phyloP scores from a whole-genome alignment of 2,113 vertebrate species.

The Zapornia atra region DNA sequence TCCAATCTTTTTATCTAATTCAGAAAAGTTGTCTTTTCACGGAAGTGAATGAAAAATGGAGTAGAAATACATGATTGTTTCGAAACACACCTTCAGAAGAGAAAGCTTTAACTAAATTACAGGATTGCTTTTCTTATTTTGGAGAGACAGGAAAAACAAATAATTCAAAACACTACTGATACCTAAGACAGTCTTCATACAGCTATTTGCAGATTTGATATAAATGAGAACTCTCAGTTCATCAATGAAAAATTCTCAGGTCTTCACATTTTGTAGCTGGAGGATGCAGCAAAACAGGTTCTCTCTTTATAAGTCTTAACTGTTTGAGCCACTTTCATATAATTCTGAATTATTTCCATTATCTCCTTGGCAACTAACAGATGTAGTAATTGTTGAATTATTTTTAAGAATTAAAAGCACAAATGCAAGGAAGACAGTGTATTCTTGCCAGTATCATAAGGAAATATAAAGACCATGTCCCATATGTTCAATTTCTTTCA shows the following conservation, averaged over 20 bases:
- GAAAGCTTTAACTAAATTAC: neutral
- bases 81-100: neutral
- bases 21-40: neutral
- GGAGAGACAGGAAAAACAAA: neutral
- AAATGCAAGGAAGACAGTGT: neutral
- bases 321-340: neutral
- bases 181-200: neutral
- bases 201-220: neutral
- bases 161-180: neutral
- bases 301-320: neutral
- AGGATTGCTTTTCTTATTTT: neutral
- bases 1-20: neutral
- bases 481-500: neutral
- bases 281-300: neutral
- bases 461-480: neutral
- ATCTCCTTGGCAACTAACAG: neutral
- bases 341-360: neutral
- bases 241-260: neutral
- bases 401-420: neutral
- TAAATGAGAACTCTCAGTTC: neutral
- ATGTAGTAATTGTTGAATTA: neutral
- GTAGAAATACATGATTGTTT: neutral
- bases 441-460: neutral
- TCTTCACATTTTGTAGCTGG: neutral
- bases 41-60: neutral